phyloP scores from a whole-genome alignment of 2,113 vertebrate genomes.

The Cephalopterus ornatus region DNA sequence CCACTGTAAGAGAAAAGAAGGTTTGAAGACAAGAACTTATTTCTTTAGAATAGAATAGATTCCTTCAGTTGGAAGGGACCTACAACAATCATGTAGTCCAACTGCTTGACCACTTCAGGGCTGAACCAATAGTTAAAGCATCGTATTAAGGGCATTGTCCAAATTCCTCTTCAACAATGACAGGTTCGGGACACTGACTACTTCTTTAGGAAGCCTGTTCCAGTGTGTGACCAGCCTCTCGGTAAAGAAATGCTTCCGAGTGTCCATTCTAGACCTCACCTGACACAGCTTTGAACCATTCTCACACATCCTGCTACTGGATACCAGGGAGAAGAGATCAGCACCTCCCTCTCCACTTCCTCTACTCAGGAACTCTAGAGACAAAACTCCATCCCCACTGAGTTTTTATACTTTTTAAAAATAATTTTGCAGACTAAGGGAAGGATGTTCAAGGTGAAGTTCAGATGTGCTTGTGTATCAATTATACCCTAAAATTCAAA shows the following conservation, averaged over 20 bases:
- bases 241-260: background rate
- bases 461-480: background rate
- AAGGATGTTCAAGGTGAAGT: background rate
- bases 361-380: background rate
- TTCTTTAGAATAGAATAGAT: background rate
- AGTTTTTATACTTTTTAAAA: background rate
- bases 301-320: fast-evolving
- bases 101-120: background rate
- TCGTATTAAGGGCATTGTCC: background rate
- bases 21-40: background rate
- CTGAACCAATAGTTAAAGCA: background rate
- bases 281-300: background rate
- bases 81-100: background rate
- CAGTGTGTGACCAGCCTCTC: background rate
- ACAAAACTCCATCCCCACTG: background rate
- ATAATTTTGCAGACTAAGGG: background rate
- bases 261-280: background rate
- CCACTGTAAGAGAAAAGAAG: background rate
- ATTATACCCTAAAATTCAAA: background rate
- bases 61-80: background rate
- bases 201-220: background rate
- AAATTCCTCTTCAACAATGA: background rate
- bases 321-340: background rate
- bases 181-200: background rate
- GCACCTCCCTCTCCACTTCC: background rate